Evolutionary conservation across 2,888 invertebrate genomes (phyloP).

Genomic region (Nomada lathburiana): DNA sequence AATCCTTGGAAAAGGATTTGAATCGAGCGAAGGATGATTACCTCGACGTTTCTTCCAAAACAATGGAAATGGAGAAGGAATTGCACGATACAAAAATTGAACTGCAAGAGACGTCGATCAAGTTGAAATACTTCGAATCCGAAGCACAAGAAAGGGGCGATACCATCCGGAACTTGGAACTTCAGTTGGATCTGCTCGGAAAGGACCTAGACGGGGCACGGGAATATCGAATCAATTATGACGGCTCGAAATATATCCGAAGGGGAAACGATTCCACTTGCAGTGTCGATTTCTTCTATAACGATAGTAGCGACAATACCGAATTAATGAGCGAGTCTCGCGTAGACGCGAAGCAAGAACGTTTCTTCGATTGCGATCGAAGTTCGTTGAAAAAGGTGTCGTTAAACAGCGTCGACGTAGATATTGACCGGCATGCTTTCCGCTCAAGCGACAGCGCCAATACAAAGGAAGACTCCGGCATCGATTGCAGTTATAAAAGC

Average conservation of each 20-base stretch:
- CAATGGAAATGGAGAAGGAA: conserved; percentile 28
- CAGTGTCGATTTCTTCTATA: conserved; percentile 28
- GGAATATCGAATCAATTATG: background rate
- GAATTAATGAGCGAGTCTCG: conserved; percentile 15
- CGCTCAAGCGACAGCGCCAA: conserved; percentile 64
- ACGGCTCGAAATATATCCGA: background rate
- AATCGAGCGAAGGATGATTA: conserved; percentile 1
- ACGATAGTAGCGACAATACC: conserved; percentile 28
- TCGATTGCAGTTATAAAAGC: conserved; percentile 37
- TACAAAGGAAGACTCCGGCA: conserved; percentile 78
- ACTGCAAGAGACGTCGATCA: conserved; percentile 13
- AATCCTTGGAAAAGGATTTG: conserved; percentile 14
- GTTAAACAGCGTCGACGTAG: background rate
- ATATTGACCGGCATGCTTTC: conserved; percentile 44
- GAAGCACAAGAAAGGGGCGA: conserved; percentile 47
- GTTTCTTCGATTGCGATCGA: background rate
- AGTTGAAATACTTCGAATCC: conserved; percentile 53
- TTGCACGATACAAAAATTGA: conserved; percentile 21
- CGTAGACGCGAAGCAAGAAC: conserved; percentile 5
- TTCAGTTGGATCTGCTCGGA: conserved; percentile 38
- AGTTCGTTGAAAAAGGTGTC: conserved; percentile 7
- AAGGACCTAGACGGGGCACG: conserved; percentile 33
- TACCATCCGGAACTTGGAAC: conserved; percentile 43
- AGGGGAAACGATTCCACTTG: background rate
- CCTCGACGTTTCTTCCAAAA: conserved; percentile 1